Evolutionary conservation across 2,113 vertebrate genomes (phyloP), one percentile per base, ranked within the genome.

Genomic region (Sebastes schlegelii): DNA sequence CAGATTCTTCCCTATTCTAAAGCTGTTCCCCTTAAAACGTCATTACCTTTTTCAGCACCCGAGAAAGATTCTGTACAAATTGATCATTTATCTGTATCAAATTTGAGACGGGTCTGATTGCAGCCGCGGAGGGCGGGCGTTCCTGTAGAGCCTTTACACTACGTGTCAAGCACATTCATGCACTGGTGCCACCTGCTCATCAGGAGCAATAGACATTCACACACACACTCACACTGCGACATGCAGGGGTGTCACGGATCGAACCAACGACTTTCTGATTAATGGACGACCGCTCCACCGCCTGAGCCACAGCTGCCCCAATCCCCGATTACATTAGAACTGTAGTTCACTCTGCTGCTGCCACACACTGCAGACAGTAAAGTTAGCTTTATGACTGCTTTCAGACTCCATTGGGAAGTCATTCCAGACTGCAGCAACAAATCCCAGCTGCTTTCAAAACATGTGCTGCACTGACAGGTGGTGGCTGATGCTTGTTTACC

Each of bases 371-470:
- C 26, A 74, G 43, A 48, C 48, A 42, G 45, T 26, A 42, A 48
- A 51, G 12, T 45, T 10, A 34, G 11, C 52, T 45, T 12, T 52
- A 11, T 63, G 13, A 43, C 63, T 74, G 8, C 42, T 34, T 34
- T 82, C 34, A 73, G 5, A 54, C 46, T 43, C 5, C 54, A 7
- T 26, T 40, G n/a, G 45, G 19, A 71, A 55, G 8, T 83, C 14
- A 75, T 60, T 80, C 45, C 51, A 64, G 23, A 52, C 66, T 76
- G 70, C 45, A 64, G 73, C 40, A 83, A 17, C n/a, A 63, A 58
- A 75, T 64, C 72, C 23, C 75, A 55, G 72, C 23, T 64, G 77
- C 49, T 65, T 72, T 67, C 54, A 70, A 51, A 83, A 6, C 63
- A 1, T 64, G 77, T 4, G 1, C 19, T 10, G 4, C 54, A 26